Percentiles rank a stretch among this genome's conserved stretches.
phyloP scores from a whole-genome alignment of 2,888 invertebrate species.

The Chymomyza amoena region DNA sequence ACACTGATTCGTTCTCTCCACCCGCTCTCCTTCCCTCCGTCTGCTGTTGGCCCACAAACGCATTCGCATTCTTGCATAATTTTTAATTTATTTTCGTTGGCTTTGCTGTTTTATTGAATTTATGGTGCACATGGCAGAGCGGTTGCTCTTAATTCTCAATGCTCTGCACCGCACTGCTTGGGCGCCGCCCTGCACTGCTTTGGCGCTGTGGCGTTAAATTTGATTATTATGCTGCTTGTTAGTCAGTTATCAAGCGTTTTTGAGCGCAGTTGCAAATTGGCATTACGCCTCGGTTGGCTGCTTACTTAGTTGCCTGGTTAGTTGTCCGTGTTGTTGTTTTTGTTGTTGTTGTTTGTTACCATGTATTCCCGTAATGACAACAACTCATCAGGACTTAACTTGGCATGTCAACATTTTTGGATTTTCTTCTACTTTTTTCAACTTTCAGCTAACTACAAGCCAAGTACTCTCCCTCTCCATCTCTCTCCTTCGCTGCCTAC shows the following conservation, averaged over 20 bases:
- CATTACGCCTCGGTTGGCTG: neutral
- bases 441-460: neutral
- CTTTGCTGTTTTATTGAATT: constrained; percentile 48
- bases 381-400: neutral
- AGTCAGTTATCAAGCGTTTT: neutral
- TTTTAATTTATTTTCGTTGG: constrained; percentile 60
- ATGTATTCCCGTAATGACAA: neutral
- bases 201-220: constrained; percentile 16
- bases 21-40: neutral
- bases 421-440: neutral
- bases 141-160: neutral
- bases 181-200: too few species aligned
- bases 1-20: neutral
- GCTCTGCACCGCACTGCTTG: too few species aligned
- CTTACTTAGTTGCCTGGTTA: neutral
- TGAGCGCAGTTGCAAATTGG: neutral
- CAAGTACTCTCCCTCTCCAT: neutral
- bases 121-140: constrained; percentile 24
- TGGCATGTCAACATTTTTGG: neutral
- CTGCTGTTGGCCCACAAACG: constrained; percentile 17
- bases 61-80: constrained; percentile 48
- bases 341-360: too few species aligned
- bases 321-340: neutral
- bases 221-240: constrained; percentile 24
- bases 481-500: neutral